Evolutionary conservation across 2,113 vertebrate species (phyloP), one percentile per base, ranked within the genome.

Genomic region (Accipiter cooperii): DNA sequence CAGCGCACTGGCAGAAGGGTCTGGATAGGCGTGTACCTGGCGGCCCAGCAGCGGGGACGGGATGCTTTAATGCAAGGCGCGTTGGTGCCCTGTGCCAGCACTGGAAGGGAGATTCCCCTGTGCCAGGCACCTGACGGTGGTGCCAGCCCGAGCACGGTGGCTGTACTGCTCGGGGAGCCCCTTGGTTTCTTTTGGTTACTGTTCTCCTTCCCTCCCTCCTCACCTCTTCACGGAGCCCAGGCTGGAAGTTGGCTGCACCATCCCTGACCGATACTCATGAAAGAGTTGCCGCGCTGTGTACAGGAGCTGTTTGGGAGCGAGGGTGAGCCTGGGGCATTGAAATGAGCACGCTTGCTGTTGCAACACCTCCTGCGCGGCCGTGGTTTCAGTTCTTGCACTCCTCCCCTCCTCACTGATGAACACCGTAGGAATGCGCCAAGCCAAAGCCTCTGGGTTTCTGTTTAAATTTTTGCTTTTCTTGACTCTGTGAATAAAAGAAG

Each of bases 1-100:
- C 0, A 7, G 3, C 0, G 0, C 19, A 3, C 10, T 3, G 46
- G 8, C 15, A 44, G 26, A 20, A 46, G 22, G 20, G 8, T 44
- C 36, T 69, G 68, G 18, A 9, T 10, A 8, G 1, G 1, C 7
- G 1, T 0, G 5, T 11, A 1, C 1, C 6, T 51, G 0, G 0
- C 46, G 11, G 29, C 47, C 19, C 34, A 44, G 60, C 20, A 6
- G 3, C 1, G 12, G 26, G 25, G 34, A 25, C 25, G n/a, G 11
- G 49, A 49, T 12, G 40, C 13, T 52, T 47, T 57, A 33, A 31
- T 15, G 17, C 7, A 19, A 52, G 10, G 34, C 21, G n/a, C 0
- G 2, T 34, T 34, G 17, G 7, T 66, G 34, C 13, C n/a, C 12
- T 0, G 1, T 51, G 17, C 10, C 20, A 34, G 52, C 7, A 1